phyloP scores from a whole-genome alignment of 30 jellyfish, hydroid and myxozoan genomes.

The Cassiopea andromeda region DNA sequence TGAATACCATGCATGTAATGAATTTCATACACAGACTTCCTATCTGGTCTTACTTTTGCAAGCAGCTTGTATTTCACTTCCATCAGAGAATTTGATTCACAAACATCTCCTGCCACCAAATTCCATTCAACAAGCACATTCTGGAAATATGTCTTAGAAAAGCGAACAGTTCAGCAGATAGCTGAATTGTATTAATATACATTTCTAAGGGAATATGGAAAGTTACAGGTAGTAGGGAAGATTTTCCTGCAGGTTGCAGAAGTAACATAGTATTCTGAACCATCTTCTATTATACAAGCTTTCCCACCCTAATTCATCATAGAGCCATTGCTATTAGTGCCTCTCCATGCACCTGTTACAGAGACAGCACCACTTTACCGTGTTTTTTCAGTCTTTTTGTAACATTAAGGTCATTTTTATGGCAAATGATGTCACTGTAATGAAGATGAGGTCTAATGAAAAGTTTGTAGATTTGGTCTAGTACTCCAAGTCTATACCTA shows the following conservation, averaged over 20 bases:
- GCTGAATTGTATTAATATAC: slow-evolving; percentile 1
- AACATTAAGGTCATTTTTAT: not conserved
- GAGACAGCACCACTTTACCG: not conserved
- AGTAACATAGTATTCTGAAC: not conserved
- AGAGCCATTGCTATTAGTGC: not conserved
- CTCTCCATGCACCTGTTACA: not conserved
- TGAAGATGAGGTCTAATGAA: not conserved
- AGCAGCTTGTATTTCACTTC: slow-evolving; percentile 20
- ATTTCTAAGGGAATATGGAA: slow-evolving; percentile 27
- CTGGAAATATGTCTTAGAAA: slow-evolving; percentile 29
- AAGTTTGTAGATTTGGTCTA: slow-evolving; percentile 9
- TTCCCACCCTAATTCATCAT: not conserved
- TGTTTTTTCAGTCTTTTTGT: not conserved
- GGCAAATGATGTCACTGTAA: slow-evolving; percentile 1
- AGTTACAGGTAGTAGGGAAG: not conserved
- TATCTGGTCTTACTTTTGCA: slow-evolving; percentile 32
- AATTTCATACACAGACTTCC: not conserved
- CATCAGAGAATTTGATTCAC: not conserved
- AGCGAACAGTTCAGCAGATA: slow-evolving; percentile 25
- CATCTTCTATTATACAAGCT: not conserved
- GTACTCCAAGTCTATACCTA: not conserved
- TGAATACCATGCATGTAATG: not conserved
- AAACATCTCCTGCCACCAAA: not conserved
- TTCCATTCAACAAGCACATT: slow-evolving; percentile 19
- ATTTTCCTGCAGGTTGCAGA: not conserved